Base-by-base conservation (phyloP, 2,888 invertebrate species). In the Gonocerus acuteangulatus region DNA sequence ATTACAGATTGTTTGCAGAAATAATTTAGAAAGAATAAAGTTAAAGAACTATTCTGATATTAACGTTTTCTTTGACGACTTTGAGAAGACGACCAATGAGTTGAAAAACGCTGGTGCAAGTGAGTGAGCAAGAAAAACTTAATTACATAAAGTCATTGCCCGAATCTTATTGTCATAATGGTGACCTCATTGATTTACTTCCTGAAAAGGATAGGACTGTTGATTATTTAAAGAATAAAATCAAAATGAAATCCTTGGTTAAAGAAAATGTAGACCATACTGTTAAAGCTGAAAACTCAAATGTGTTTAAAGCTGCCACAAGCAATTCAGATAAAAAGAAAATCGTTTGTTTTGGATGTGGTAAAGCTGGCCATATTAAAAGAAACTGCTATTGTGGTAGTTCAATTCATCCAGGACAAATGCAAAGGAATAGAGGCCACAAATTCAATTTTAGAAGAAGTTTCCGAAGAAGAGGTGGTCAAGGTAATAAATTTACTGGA, bases 191-290 rank as follows among this genome's bases (percentile, higher is more conserved):
- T 22, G 68, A 70, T 62, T 61, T 63, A 1, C 27, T 70, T 18
- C 65, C 63, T 51, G 67, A 65, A 54, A 58, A 65, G 18, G 68
- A 70, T 19, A 64, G 66, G 62, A 71, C 68, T 9, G 65, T 62
- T 1, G 69, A 69, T 3, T 71, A 69, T 62, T 44, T 71, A 9
- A 70, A 68, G 66, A 66, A 21, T 23, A 70, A 71, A 66, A 68
- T 70, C 18, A 52, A 62, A 52, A 58, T 68, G 39, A 39, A 9
- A 39, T 39, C 39, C 4, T 39, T 39, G 15, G 39, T 39, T 4
- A 39, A 64, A 61, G 61, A 49, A 62, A 23, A 48, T 21, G 36
- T 22, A 48, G 6, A 7, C 13, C 3, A 15, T 13, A 39, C 13
- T 32, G 11, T 6, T 9, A 32, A 11, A 47, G 21, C 2, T 54